Percentiles rank a stretch among this genome's conserved stretches.
Conservation (phyloP, 64 coral and sea anemone genomes). For the Stylophora pistillata region DNA sequence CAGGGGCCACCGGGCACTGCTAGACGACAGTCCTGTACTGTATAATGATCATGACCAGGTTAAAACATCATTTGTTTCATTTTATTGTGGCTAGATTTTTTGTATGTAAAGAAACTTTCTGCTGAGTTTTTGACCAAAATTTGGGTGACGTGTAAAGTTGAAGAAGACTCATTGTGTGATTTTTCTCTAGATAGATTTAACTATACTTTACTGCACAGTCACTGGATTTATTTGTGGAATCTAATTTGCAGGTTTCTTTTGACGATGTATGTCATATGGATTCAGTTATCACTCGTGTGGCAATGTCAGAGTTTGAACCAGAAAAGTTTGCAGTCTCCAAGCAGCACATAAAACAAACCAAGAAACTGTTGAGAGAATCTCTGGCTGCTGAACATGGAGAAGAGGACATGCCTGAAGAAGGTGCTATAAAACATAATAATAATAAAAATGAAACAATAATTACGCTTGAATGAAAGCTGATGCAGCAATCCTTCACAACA, state of each 20-base stretch:
- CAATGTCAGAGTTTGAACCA: conserved; percentile 44
- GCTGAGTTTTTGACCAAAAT: too few relatives aligned
- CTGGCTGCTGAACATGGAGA: conserved; percentile 80
- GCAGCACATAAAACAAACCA: conserved; percentile 79
- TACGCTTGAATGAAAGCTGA: too few relatives aligned
- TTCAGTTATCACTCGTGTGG: conserved; percentile 86
- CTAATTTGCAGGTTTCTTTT: conserved; percentile 63
- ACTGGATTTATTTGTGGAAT: neutral
- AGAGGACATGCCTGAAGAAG: conserved; percentile 42
- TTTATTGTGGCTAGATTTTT: too few relatives aligned
- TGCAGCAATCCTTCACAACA: too few relatives aligned
- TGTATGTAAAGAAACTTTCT: too few relatives aligned
- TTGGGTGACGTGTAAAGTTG: too few relatives aligned
- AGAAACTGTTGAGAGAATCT: conserved; percentile 82
- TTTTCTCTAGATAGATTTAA: neutral
- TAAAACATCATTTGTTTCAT: too few relatives aligned
- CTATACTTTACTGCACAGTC: neutral
- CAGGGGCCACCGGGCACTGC: too few relatives aligned
- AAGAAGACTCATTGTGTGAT: too few relatives aligned
- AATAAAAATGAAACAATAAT: too few relatives aligned
- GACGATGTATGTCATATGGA: conserved; percentile 89
- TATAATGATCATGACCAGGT: too few relatives aligned
- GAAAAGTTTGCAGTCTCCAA: conserved; percentile 63
- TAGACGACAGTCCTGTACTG: too few relatives aligned
- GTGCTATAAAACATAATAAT: neutral